Conservation (phyloP, 2,888 invertebrate genomes). For the Heliconius sara region DNA sequence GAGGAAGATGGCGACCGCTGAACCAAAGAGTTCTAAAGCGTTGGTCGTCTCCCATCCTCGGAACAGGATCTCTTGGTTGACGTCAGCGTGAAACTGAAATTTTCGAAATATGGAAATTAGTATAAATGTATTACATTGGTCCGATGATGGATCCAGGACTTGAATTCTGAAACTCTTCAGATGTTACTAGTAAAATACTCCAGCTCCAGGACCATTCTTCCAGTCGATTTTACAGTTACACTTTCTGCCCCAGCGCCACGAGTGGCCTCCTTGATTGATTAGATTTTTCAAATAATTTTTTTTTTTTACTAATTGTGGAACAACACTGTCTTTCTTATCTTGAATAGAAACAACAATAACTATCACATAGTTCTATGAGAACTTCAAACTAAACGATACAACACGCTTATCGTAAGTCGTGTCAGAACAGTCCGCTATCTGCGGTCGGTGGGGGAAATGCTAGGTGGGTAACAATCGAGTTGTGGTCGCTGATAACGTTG, state of each 20-base stretch:
- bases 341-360: not conserved
- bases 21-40: constrained; percentile 90
- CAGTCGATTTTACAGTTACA: no score
- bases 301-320: no score
- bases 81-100: constrained; percentile 91
- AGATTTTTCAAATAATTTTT: no score
- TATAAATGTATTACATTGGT: not conserved
- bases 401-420: constrained; percentile 1
- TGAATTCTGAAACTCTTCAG: no score
- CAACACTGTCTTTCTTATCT: not conserved
- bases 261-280: no score
- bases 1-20: constrained; percentile 94
- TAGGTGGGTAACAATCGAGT: constrained; percentile 19
- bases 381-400: not conserved
- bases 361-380: constrained; percentile 3
- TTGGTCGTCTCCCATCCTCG: constrained; percentile 90
- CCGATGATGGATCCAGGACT: no score
- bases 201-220: no score
- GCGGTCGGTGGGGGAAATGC: constrained; percentile 33
- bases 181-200: no score
- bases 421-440: constrained; percentile 9
- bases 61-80: constrained; percentile 91
- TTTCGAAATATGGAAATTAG: not conserved
- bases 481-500: constrained; percentile 24
- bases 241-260: no score